Base-by-base conservation (phyloP, 1,140 invertebrate species). In the Drosophila pectinifera region DNA sequence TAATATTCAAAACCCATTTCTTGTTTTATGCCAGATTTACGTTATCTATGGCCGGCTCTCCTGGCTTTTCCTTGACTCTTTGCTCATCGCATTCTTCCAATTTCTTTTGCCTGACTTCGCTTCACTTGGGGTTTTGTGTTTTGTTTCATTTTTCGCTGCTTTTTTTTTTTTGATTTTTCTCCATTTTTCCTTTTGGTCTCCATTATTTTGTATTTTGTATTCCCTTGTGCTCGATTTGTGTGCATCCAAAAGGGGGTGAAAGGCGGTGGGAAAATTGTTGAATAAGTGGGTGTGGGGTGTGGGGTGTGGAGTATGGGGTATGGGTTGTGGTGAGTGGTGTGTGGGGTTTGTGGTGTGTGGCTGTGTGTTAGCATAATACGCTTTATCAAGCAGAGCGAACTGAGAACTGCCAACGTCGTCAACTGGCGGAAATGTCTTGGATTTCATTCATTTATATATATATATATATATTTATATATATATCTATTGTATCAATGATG, bases 171-270 rank as follows among this genome's bases (percentile, higher is more conserved):
- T 1, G 8, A 20, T 39, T 26, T 31, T 41, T 42, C 26, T 48
- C 5, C 14, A 22, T 42, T 41, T 59, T 43, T 36, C 24, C 26
- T 6, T 62, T 59, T 49, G 46, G 54, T 55, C 72, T 62, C 53
- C 70, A 83, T 84, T 70, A 84, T 83, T 82, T 82, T 81, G 57
- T 73, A 82, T 78, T 82, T 83, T 84, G 55, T 85, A 80, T 80
- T 80, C 75, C 62, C 77, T 67, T 57, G 65, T 57, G 79, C 79
- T 81, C 69, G 68, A 74, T 65, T 81, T 81, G 64, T 70, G 67
- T 70, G 67, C 67, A 70, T 70, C 64, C 64, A 43, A 54, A 11
- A n/a, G 16, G 58, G 24, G 13, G 14, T 1, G 16, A 20, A 14
- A n/a, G 24, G 16, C 26, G 26, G 7, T 8, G n/a, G 10, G 42